Evolutionary conservation across 2,113 vertebrate species (phyloP).

Genomic region (Vireo altiloquus): DNA sequence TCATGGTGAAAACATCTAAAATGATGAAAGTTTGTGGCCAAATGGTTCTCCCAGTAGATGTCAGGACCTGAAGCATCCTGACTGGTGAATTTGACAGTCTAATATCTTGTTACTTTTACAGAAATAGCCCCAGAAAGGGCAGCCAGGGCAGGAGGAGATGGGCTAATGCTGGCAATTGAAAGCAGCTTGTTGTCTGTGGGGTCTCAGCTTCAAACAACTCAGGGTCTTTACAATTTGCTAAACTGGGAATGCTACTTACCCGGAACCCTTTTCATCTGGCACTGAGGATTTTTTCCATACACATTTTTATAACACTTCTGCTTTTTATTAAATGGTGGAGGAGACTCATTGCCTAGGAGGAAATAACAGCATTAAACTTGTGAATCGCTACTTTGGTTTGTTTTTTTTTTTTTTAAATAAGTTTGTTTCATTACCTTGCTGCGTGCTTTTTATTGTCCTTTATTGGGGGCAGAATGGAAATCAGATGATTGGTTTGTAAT

Average conservation of each 20-base stretch:
- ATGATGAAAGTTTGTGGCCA: not conserved
- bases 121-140: not conserved
- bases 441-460: not conserved
- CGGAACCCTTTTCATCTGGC: not conserved
- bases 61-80: not conserved
- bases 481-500: not conserved
- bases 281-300: not conserved
- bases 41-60: not conserved
- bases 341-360: not conserved
- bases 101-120: not conserved
- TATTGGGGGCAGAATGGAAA: not conserved
- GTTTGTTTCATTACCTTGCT: not conserved
- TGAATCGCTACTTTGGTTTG: not conserved
- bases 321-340: not conserved
- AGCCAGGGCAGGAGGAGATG: not conserved
- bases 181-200: not conserved
- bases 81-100: not conserved
- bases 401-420: not conserved
- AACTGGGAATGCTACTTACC: not conserved
- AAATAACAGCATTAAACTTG: not conserved
- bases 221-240: not conserved
- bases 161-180: not conserved
- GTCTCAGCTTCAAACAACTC: constrained; percentile 9
- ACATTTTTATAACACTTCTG: not conserved
- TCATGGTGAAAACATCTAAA: not conserved